Evolutionary conservation across 2,113 vertebrate species (phyloP), one percentile per base, ranked within the genome.

Genomic region (Eptatretus burgeri): DNA sequence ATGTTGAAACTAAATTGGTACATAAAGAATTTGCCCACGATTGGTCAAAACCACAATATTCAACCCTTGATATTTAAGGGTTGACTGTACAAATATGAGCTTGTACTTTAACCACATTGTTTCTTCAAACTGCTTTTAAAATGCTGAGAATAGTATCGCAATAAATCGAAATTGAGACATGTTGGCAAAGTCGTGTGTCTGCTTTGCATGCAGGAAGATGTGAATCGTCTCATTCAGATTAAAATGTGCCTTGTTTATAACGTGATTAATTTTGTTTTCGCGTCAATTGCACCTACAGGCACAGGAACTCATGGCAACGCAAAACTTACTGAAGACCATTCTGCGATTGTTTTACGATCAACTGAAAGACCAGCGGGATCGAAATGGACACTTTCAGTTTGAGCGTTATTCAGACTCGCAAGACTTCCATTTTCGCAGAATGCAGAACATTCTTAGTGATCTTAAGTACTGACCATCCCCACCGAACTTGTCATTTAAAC

Each of bases 291-390:
- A 41, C 62, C 62, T 17, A 20, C 73, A 98, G 91, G 88, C 87
- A 49, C 84, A 84, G 65, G 89, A 93, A 83, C 75, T 98, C 68
- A 93, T 98, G 74, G 81, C 77, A 49, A 83, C 94, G 71, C 81
- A 98, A 74, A 81, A 88, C 71, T 74, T 98, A 64, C 82, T 98
- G 86, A 83, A 81, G 51, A 83, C 80, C 65, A 94, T 98, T 73
- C 86, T 98, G 73, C 82, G 77, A 72, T 86, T 86, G 0, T 98
- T 95, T 64, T 82, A 91, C 74, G 87, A 91, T 64, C 91, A 95
- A 67, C 74, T 98, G 62, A 62, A 63, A 62, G 77, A 80, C 62
- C 86, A 91, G 70, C 74, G 84, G 69, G 89, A 98, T 71, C 68
- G 80, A 53, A 84, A 93, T 69, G 91, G 89, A 41, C 82, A 81